Evolutionary conservation across 2,797 vertebrate genomes (phyloP).

Genomic region (Falco cherrug): DNA sequence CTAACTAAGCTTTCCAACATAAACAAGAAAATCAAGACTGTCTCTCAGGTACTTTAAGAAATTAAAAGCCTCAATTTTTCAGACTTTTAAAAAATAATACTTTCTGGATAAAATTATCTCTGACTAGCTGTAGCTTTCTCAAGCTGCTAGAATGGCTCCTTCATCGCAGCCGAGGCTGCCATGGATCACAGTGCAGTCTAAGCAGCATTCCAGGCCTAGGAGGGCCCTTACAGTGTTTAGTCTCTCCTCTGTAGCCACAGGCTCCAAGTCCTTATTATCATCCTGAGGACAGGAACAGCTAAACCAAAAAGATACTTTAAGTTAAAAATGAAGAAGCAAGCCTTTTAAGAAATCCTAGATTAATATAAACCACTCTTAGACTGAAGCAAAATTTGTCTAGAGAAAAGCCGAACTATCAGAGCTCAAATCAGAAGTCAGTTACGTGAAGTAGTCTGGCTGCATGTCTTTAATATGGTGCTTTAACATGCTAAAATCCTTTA

Average conservation of each 20-base stretch:
- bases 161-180: neutral
- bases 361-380: neutral
- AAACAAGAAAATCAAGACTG: neutral
- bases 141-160: neutral
- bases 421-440: neutral
- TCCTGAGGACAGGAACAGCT: neutral
- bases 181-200: rapidly evolving
- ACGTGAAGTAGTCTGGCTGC: neutral
- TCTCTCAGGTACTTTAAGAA: neutral
- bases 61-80: neutral
- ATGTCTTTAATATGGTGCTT: neutral
- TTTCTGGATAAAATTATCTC: neutral
- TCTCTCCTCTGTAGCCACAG: neutral
- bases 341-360: neutral
- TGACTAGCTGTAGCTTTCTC: neutral
- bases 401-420: neutral
- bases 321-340: neutral
- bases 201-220: neutral
- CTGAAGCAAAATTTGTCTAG: neutral
- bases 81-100: neutral
- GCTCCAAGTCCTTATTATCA: neutral
- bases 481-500: neutral
- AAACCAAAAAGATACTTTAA: neutral
- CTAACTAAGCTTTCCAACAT: neutral
- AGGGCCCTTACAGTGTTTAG: neutral